Conservation (phyloP, 2,888 invertebrate genomes). For the Stramonita haemastoma region DNA sequence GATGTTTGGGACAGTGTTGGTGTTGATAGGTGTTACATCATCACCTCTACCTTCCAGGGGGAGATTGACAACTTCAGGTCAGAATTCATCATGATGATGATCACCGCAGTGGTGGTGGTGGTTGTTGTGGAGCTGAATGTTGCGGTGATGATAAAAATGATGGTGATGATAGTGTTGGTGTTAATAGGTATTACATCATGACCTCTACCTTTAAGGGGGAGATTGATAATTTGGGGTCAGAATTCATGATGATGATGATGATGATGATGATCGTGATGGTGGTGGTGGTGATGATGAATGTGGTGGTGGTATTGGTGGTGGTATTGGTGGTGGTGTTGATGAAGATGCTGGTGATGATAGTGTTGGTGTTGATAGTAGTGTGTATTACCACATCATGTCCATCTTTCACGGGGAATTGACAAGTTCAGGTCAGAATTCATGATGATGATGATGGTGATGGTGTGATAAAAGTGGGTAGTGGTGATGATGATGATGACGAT, state of each 20-base stretch:
- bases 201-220: no score
- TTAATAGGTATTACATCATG: no score
- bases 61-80: not conserved
- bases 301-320: not conserved
- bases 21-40: not conserved
- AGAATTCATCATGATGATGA: not conserved
- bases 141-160: no score
- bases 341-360: not conserved
- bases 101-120: no score
- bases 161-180: no score
- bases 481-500: not conserved
- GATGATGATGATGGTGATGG: no score
- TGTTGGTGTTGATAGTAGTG: not conserved
- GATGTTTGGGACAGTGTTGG: no score
- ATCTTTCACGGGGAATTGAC: slow-evolving; percentile 7
- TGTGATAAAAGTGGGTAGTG: no score
- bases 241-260: slow-evolving; percentile 16
- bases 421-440: not conserved
- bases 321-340: not conserved
- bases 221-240: no score
- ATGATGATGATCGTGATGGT: slow-evolving; percentile 32
- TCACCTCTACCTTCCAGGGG: not conserved
- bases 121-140: no score
- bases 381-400: not conserved
- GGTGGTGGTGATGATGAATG: not conserved